Conservation (phyloP, 2,797 vertebrate species). For the Sphaeramia orbicularis region DNA sequence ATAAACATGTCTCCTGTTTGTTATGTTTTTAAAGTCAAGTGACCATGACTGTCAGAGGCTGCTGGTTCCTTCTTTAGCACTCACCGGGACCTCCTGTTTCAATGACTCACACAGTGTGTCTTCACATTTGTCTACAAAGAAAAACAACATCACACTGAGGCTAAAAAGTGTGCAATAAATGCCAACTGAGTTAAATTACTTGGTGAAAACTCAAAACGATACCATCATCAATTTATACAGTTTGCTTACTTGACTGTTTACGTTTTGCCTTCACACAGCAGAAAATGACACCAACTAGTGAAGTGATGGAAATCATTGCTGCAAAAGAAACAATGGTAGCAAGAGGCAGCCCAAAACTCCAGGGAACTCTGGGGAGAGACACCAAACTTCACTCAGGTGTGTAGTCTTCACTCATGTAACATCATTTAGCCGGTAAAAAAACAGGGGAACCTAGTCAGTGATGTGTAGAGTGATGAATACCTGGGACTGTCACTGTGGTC, state of each 20-base stretch:
- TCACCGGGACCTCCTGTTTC: constrained; percentile 64
- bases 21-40: constrained; percentile 38
- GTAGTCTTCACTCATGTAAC: neutral
- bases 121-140: constrained; percentile 66
- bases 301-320: constrained; percentile 55
- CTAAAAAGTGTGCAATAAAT: neutral
- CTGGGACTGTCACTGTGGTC: constrained; percentile 48
- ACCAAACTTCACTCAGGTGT: neutral
- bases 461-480: constrained; percentile 39
- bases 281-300: constrained; percentile 49
- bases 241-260: constrained; percentile 46
- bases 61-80: constrained; percentile 54
- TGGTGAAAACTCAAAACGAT: constrained; percentile 4
- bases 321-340: constrained; percentile 57
- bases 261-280: constrained; percentile 62
- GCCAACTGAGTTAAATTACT: constrained; percentile 7
- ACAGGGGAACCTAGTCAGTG: neutral
- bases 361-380: constrained; percentile 52
- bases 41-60: constrained; percentile 71
- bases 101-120: constrained; percentile 61
- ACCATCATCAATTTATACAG: constrained; percentile 9
- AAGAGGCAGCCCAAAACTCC: constrained; percentile 55
- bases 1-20: neutral
- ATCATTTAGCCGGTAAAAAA: neutral
- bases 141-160: constrained; percentile 25